phyloP scores from a whole-genome alignment of 2,797 vertebrate genomes.

The Sylvia borin region DNA sequence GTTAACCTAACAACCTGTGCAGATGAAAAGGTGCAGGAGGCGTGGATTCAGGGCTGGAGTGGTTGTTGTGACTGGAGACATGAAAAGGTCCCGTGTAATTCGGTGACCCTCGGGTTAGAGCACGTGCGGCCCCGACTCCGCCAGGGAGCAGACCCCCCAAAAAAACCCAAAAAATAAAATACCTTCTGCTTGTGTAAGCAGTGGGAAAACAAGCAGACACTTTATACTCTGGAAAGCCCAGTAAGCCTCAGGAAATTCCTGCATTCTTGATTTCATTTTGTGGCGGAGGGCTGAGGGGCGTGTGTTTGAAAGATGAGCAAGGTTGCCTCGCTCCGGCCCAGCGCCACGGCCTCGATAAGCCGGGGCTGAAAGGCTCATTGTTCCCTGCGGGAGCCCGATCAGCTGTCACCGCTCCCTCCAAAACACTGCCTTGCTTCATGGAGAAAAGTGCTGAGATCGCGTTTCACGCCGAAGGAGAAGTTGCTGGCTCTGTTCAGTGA shows the following conservation, averaged over 20 bases:
- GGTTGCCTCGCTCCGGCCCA: conserved; percentile 26
- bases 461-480: not conserved
- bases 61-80: not conserved
- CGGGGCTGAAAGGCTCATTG: conserved; percentile 57
- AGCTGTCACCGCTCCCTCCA: conserved; percentile 39
- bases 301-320: conserved; percentile 44
- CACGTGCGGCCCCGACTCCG: not conserved
- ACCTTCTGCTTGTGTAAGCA: conserved; percentile 31
- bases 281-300: not conserved
- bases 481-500: not conserved
- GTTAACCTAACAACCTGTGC: not conserved
- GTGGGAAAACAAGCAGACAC: conserved; percentile 42
- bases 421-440: not conserved
- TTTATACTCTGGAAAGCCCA: conserved; percentile 27
- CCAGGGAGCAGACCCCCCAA: not conserved
- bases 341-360: not conserved
- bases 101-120: not conserved
- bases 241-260: conserved; percentile 70
- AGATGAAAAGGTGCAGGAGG: not conserved
- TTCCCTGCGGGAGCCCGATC: conserved; percentile 37
- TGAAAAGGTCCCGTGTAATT: not conserved
- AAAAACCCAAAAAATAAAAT: not conserved
- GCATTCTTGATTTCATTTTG: conserved; percentile 64
- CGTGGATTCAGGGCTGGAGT: not conserved
- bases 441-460: not conserved